Evolutionary conservation across 37 sponge, comb jelly and placozoan genomes (phyloP).

Genomic region (Theonella swinhoei): DNA sequence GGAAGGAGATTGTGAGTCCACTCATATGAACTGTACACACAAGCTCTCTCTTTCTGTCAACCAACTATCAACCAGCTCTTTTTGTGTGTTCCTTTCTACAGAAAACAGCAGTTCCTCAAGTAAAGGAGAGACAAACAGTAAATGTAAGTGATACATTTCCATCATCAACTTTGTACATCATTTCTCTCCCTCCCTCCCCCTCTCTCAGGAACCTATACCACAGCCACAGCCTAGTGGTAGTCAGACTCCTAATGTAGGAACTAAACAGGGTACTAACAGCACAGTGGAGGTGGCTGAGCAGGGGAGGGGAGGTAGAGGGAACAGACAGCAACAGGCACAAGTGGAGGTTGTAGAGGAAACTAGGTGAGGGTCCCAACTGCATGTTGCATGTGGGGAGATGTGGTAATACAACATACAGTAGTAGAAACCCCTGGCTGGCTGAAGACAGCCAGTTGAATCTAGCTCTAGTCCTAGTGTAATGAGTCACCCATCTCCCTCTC

Average conservation of each 20-base stretch:
- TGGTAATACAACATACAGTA: no score
- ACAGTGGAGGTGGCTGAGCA: not conserved
- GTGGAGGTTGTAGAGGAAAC: slow-evolving; percentile 70
- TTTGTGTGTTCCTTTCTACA: not conserved
- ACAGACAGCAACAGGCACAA: not conserved
- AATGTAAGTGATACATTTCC: not conserved
- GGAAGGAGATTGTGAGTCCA: slow-evolving; percentile 83
- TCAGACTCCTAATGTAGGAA: not conserved
- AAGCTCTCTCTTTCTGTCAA: no score
- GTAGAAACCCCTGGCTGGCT: no score
- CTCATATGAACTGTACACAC: not conserved
- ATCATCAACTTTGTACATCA: not conserved
- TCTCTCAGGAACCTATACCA: slow-evolving; percentile 5
- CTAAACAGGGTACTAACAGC: not conserved
- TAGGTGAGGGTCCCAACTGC: slow-evolving; percentile 52
- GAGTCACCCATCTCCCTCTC: not conserved
- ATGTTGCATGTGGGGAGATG: no score
- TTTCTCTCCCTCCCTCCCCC: not conserved
- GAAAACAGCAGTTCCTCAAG: slow-evolving; percentile 39
- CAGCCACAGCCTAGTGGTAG: not conserved
- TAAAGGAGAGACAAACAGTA: slow-evolving; percentile 34
- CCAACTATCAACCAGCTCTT: not conserved
- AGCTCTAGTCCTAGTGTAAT: no score
- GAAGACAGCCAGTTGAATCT: no score
- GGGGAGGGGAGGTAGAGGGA: not conserved